Percentiles rank a stretch among this genome's conserved stretches.
These are phyloP conservation scores for Caenorhabditis brenneri DNA, from an alignment of 1,140 invertebrate species.

Conservation along the genomic window DNA sequence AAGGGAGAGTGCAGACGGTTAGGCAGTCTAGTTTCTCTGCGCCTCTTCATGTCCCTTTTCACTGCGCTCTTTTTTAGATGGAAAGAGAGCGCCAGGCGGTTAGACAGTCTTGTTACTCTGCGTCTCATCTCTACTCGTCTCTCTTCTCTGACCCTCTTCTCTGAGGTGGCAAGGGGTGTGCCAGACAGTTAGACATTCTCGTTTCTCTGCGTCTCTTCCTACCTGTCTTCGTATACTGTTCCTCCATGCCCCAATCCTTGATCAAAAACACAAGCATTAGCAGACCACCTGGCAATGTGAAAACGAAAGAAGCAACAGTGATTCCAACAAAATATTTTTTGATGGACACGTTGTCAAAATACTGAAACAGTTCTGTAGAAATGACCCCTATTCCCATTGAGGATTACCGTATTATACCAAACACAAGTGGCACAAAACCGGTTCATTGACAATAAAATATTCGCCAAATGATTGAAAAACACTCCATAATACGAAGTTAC, in stretches of 20 bases:
- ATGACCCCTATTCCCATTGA: background rate
- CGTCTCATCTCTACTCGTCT: no score
- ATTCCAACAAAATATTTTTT: background rate
- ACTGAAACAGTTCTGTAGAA: background rate
- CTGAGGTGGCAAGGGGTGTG: no score
- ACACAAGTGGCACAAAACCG: constrained; percentile 1
- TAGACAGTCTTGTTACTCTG: no score
- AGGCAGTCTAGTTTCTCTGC: no score
- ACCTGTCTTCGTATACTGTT: constrained; percentile 5
- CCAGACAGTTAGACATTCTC: no score
- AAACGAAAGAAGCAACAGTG: background rate
- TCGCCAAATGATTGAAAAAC: background rate
- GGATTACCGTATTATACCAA: background rate
- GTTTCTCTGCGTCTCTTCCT: no score
- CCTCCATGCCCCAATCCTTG: background rate
- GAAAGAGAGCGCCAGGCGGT: no score
- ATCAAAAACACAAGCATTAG: background rate
- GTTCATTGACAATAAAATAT: constrained; percentile 8
- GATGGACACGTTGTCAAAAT: background rate
- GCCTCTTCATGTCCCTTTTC: no score
- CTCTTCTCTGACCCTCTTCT: no score
- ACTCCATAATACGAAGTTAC: background rate
- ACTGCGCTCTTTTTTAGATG: no score
- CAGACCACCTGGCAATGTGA: background rate
- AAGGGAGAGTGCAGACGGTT: no score